Percentiles rank a stretch among this genome's conserved stretches.
Evolutionary conservation across 2,797 vertebrate genomes (phyloP).

Genomic region (Oreochromis mossambicus): DNA sequence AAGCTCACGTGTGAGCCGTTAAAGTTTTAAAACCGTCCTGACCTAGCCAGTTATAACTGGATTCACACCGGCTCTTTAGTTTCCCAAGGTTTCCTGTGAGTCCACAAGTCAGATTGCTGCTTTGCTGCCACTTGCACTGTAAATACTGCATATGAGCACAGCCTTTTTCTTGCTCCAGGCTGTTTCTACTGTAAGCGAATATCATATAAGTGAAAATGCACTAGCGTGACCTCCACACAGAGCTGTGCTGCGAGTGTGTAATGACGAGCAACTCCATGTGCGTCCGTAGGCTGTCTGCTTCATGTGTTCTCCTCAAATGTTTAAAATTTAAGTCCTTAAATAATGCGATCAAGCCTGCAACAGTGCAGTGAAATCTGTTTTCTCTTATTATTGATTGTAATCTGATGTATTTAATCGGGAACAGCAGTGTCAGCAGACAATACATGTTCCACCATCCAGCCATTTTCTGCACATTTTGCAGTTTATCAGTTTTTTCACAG

Average conservation of each 20-base stretch:
- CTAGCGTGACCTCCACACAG: constrained; percentile 24
- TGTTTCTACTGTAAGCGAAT: constrained; percentile 24
- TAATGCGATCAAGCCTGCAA: neutral
- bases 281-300: constrained; percentile 16
- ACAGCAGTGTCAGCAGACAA: neutral
- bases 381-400: neutral
- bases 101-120: neutral
- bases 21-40: neutral
- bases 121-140: neutral
- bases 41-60: neutral
- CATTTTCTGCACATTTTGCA: neutral
- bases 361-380: neutral
- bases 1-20: neutral
- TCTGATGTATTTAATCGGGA: neutral
- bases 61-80: neutral
- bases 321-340: neutral
- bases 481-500: neutral
- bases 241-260: neutral
- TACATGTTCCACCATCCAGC: neutral
- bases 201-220: constrained; percentile 36
- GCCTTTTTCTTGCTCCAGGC: constrained; percentile 20
- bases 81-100: neutral
- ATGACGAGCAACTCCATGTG: neutral
- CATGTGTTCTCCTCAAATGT: constrained; percentile 25
- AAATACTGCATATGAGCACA: neutral